phyloP scores from a whole-genome alignment of 2,797 vertebrate genomes.

The Phrynocephalus guinanensis region DNA sequence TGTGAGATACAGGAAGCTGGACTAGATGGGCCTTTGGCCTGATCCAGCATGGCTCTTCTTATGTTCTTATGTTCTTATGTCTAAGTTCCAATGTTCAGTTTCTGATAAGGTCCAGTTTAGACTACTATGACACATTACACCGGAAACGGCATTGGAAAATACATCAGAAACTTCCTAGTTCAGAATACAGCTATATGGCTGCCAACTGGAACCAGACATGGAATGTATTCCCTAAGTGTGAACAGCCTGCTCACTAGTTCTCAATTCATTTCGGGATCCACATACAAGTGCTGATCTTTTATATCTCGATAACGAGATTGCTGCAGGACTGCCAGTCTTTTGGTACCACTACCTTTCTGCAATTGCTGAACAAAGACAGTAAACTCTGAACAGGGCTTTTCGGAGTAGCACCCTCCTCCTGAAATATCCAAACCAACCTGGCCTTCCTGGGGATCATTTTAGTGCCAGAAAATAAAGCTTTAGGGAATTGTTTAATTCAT shows the following conservation, averaged over 20 bases:
- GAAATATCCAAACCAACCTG: not conserved
- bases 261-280: not conserved
- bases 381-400: not conserved
- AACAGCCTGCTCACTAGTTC: not conserved
- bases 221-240: not conserved
- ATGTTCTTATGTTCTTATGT: no score
- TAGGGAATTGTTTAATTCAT: not conserved
- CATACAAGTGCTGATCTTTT: not conserved
- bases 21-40: no score
- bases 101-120: not conserved
- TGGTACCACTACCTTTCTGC: not conserved
- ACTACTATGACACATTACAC: not conserved
- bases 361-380: not conserved
- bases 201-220: not conserved
- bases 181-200: not conserved
- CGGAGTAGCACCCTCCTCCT: no score
- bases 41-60: no score
- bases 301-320: not conserved
- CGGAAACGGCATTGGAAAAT: not conserved
- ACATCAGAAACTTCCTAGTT: not conserved
- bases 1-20: no score
- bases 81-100: not conserved
- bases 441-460: not conserved
- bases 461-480: no score
- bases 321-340: not conserved